phyloP scores from a whole-genome alignment of 2,797 vertebrate species.

The Enteromius afrohamiltoni region DNA sequence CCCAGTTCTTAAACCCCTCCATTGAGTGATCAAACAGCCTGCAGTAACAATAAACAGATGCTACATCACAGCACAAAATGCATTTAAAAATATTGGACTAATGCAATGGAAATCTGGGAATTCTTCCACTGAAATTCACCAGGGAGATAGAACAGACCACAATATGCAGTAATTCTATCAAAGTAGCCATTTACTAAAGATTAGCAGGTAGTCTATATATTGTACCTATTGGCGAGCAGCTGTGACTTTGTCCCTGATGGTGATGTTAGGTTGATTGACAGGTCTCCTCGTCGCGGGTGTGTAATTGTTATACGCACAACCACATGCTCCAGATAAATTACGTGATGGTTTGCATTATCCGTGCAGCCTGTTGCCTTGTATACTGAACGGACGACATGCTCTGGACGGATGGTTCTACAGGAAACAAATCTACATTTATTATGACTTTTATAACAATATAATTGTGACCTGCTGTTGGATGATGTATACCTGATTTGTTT shows the following conservation, averaged over 20 bases:
- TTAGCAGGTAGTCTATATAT: not conserved
- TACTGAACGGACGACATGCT: constrained; percentile 92
- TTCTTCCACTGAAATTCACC: not conserved
- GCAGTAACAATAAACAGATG: constrained; percentile 35
- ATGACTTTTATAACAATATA: not conserved
- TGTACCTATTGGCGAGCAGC: constrained; percentile 95
- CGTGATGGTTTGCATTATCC: constrained; percentile 92
- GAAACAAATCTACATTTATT: not conserved
- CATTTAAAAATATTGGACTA: not conserved
- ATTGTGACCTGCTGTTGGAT: not conserved
- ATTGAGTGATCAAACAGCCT: constrained; percentile 99
- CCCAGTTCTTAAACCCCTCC: constrained; percentile 99
- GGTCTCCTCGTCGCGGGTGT: constrained; percentile 93
- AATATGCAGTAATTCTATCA: constrained; percentile 9
- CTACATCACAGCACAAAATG: constrained; percentile 14
- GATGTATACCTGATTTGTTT: constrained; percentile 90
- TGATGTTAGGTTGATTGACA: constrained; percentile 97
- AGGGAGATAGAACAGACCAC: not conserved
- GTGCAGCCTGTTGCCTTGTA: constrained; percentile 97
- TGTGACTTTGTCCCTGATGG: constrained; percentile 98
- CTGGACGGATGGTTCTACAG: constrained; percentile 93
- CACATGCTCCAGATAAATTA: constrained; percentile 96
- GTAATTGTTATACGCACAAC: constrained; percentile 96
- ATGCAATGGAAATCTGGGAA: not conserved
- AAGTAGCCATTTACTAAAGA: constrained; percentile 2